These are phyloP conservation scores for Zelleria hepariella DNA, from an alignment of 2,888 invertebrate genomes.

Conservation along the genomic window DNA sequence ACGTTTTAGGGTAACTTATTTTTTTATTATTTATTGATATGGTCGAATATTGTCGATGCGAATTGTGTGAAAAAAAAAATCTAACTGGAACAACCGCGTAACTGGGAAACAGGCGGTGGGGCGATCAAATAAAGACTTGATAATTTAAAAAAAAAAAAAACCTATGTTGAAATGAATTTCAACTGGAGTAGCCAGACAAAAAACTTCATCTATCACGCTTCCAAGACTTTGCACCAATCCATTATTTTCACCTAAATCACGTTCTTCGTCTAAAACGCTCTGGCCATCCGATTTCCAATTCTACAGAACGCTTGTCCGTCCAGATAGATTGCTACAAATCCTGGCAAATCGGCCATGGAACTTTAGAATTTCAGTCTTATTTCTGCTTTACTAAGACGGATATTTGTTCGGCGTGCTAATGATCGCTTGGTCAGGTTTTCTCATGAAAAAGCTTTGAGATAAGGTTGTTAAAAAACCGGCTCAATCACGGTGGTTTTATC, in stretches of 20 bases:
- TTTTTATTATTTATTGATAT: too few species aligned
- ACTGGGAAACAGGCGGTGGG: neutral
- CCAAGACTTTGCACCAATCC: slow-evolving; percentile 41
- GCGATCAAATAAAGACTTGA: neutral
- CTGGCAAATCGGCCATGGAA: slow-evolving; percentile 20
- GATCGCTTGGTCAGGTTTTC: slow-evolving; percentile 34
- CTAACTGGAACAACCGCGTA: neutral
- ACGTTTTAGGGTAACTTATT: too few species aligned
- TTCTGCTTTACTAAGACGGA: slow-evolving; percentile 14
- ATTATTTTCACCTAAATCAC: slow-evolving; percentile 62
- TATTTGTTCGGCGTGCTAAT: slow-evolving; percentile 15
- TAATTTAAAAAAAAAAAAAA: neutral
- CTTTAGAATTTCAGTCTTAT: slow-evolving; percentile 19
- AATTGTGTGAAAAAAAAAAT: neutral
- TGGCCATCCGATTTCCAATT: slow-evolving; percentile 57
- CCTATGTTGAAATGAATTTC: neutral
- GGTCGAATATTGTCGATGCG: too few species aligned
- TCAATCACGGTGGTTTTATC: slow-evolving; percentile 64
- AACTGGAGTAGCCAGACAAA: slow-evolving; percentile 19
- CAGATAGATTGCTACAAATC: slow-evolving; percentile 57
- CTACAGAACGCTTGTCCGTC: slow-evolving; percentile 65
- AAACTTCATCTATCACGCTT: slow-evolving; percentile 28
- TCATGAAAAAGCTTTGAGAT: slow-evolving; percentile 45
- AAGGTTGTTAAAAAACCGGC: slow-evolving; percentile 61
- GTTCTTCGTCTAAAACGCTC: slow-evolving; percentile 53